A percentile compares a stretch with the other conserved stretches of the same genome.
These are phyloP conservation scores for Kuschelorhynchus macadamiae DNA, from an alignment of 2,888 invertebrate species.

Conservation along the genomic window DNA sequence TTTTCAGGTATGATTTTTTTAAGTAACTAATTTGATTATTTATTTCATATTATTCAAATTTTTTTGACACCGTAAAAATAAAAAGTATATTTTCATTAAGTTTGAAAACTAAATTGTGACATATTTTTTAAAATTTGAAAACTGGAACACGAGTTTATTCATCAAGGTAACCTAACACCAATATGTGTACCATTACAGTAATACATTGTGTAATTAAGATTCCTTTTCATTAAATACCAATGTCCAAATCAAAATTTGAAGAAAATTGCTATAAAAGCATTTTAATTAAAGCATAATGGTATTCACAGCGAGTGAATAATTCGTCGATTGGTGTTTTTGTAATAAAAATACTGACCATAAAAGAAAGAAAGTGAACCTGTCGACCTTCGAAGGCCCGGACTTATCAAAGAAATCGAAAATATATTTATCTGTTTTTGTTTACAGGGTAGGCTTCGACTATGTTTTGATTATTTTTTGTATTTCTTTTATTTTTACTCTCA, in stretches of 20 bases:
- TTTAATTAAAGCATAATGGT: slow-evolving; percentile 19
- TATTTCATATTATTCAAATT: no score
- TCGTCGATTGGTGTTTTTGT: slow-evolving; percentile 41
- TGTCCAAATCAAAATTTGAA: background rate
- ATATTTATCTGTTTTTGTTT: background rate
- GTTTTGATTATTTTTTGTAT: no score
- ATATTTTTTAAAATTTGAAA: background rate
- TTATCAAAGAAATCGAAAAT: slow-evolving; percentile 34
- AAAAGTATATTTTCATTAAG: no score
- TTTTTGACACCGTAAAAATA: no score
- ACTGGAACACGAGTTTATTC: background rate
- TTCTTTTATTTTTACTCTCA: no score
- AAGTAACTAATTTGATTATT: no score
- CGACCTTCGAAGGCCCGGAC: slow-evolving; percentile 55
- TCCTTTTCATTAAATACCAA: background rate
- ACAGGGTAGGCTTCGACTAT: background rate
- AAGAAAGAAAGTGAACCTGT: slow-evolving; percentile 61
- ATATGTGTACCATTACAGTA: background rate
- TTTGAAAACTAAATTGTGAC: background rate
- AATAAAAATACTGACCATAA: slow-evolving; percentile 54
- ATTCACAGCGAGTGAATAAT: slow-evolving; percentile 18
- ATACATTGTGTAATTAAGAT: background rate
- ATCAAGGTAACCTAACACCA: background rate
- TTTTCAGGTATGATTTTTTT: no score
- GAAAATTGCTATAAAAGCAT: background rate